phyloP scores from a whole-genome alignment of 2,888 invertebrate genomes.

The Diploptera punctata region DNA sequence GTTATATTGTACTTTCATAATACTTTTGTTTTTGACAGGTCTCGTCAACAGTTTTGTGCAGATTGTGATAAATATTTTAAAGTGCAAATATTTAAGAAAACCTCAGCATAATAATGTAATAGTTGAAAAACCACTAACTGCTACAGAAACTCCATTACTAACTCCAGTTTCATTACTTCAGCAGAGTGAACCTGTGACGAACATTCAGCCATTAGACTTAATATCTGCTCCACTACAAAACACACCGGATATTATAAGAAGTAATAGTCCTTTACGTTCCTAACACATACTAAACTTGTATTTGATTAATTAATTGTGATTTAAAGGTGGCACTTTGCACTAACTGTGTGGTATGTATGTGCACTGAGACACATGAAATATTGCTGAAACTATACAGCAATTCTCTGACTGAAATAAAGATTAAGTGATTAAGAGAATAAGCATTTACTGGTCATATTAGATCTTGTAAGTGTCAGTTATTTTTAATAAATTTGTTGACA shows the following conservation, averaged over 20 bases:
- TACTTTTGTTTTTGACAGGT: constrained; percentile 22
- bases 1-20: neutral
- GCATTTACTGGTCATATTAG: too few species aligned
- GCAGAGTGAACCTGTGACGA: neutral
- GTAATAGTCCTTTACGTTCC: neutral
- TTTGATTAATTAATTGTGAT: too few species aligned
- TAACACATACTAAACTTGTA: neutral
- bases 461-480: too few species aligned
- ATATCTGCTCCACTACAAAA: neutral
- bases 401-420: too few species aligned
- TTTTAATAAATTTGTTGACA: too few species aligned
- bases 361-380: too few species aligned
- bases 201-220: neutral
- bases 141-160: neutral
- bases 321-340: too few species aligned
- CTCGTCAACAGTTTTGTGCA: constrained; percentile 35
- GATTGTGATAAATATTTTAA: constrained; percentile 27
- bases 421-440: too few species aligned
- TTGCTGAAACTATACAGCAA: too few species aligned
- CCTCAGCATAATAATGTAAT: neutral
- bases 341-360: too few species aligned
- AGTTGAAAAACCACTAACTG: neutral
- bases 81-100: constrained; percentile 24
- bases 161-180: constrained; percentile 1
- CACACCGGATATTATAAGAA: constrained; percentile 10